Evolutionary conservation across 30 jellyfish, hydroid and myxozoan genomes (phyloP), one percentile per base, ranked within the genome.

Genomic region (Aurelia sp.): DNA sequence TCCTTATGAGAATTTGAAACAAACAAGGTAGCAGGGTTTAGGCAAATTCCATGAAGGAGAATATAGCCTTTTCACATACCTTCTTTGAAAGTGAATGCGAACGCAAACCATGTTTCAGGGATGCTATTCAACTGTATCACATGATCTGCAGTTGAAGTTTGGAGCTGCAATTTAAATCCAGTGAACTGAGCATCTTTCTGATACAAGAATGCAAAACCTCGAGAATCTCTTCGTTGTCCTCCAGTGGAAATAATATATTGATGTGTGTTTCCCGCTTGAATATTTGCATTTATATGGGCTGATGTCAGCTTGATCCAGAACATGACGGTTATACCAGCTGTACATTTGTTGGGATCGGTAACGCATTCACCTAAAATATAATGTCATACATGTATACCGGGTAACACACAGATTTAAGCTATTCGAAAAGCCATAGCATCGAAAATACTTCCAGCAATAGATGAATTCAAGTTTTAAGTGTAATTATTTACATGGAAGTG

Each of bases 101-200:
- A 63, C 15, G 84, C 78, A 59, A 92, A 87, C 98, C 98, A 92
- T 4, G 78, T 72, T 17, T 86, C 86, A 12, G 96, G 97, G 31
- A 92, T 77, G 53, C 81, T 59, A 19, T 44, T 74, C 85, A 92
- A 53, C 40, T 89, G 96, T 37, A 92, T 77, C 18, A 92, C 98
- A 68, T 81, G 76, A 63, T 87, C 98, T 21, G 79, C 90, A 17
- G 87, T 66, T 10, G 86, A 57, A 64, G 97, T 88, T 65, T 92
- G 98, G 13, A 92, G 93, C 55, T 92, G 98, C n/a, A 92, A 77
- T 65, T 92, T 87, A 73, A 92, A 87, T 15, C 98, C 98, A 60
- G 90, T 79, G 71, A 72, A 86, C 22, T 79, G 78, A 23, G 95
- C 92, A 70, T 87, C 98, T 75, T 86, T 87, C 72, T 87, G 98